Percentiles rank a stretch among this genome's conserved stretches.
Evolutionary conservation across 2,888 invertebrate species (phyloP).

Genomic region (Coenonympha arcania): DNA sequence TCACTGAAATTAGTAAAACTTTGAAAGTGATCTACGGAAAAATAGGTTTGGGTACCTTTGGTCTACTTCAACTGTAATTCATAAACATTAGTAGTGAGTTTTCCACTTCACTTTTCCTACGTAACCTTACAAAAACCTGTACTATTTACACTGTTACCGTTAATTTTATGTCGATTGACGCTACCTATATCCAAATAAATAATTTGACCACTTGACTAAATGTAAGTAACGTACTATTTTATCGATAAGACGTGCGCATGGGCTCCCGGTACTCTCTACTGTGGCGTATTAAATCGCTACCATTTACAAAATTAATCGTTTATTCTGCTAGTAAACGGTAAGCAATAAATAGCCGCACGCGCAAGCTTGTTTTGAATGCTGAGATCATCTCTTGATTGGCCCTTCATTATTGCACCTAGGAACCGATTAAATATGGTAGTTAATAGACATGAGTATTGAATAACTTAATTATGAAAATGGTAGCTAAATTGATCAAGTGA

Average conservation of each 20-base stretch:
- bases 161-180: too few species aligned
- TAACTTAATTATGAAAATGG: too few species aligned
- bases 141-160: too few species aligned
- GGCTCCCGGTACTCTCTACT: constrained; percentile 36
- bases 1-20: too few species aligned
- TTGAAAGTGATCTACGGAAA: too few species aligned
- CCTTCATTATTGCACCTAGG: constrained; percentile 14
- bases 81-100: too few species aligned
- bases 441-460: not conserved
- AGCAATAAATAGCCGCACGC: constrained; percentile 44
- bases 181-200: too few species aligned
- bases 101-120: too few species aligned
- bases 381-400: constrained; percentile 19
- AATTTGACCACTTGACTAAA: not conserved
- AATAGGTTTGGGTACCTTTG: too few species aligned
- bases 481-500: too few species aligned
- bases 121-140: too few species aligned
- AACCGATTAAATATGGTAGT: not conserved
- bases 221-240: constrained; percentile 42
- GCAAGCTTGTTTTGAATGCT: constrained; percentile 38
- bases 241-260: constrained; percentile 39
- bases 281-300: constrained; percentile 54
- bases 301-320: constrained; percentile 64
- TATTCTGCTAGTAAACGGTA: constrained; percentile 53
- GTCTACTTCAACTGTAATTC: too few species aligned